Base-by-base conservation (phyloP, 1,140 invertebrate genomes). In the Choristoneura fumiferana region DNA sequence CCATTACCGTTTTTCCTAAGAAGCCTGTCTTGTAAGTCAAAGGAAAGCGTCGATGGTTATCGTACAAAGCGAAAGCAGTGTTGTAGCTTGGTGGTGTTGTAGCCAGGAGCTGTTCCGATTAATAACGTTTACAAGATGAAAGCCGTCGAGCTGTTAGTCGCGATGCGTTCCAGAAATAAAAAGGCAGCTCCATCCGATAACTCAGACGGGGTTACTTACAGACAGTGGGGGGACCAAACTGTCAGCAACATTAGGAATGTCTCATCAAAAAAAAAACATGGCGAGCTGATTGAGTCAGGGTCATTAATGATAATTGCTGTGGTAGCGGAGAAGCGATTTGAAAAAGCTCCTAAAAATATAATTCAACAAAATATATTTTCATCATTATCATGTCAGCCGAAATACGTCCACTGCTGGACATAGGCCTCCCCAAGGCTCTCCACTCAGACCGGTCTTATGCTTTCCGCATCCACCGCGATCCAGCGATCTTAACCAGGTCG, bases 71-170 rank as follows among this genome's bases (percentile, higher is more conserved):
- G 18, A 57, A 17, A 10, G 56, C 14, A 33, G 39, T 58, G 53
- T 58, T 62, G 29, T 69, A 70, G 67, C 78, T 69, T 63, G 64
- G 70, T 57, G 66, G 60, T 60, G 71, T 63, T 71, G 65, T 67
- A 72, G 76, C 71, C 82, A 77, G 85, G 79, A 85, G 83, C 70
- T 69, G 60, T 84, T 81, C 81, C 85, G 81, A 88, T 88, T 88
- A 88, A 88, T 88, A 88, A 85, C 78, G 73, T 85, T 88, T 88
- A 88, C 83, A 86, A 87, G 82, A 87, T 85, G 82, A 88, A 85
- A 88, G 85, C 81, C 76, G 81, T 73, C 73, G 78, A 74, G 76
- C 76, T 78, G 81, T 81, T 81, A 82, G 75, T 81, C 74, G 76
- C 73, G 77, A 73, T 79, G 82, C 75, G 77, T 79, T 85, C 79